Conservation (phyloP, 2,113 vertebrate genomes). For the Cryptoleucopteryx plumbea region DNA sequence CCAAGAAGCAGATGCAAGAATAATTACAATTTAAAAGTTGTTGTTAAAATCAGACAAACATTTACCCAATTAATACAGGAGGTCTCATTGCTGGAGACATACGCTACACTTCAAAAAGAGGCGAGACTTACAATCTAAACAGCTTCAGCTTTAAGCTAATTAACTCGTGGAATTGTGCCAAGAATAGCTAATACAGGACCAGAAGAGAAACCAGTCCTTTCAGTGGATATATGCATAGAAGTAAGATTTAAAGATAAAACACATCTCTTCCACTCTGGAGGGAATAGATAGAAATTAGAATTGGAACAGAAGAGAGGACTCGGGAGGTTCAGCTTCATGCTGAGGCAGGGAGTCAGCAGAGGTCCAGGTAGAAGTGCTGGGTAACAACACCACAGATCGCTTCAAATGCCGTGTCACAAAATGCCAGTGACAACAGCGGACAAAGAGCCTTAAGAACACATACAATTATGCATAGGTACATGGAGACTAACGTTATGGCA, state of each 20-base stretch:
- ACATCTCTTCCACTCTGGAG: background rate
- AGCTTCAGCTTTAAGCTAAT: constrained; percentile 31
- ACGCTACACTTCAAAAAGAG: background rate
- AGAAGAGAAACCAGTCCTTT: background rate
- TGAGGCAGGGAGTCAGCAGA: background rate
- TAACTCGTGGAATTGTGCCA: background rate
- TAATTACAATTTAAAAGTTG: background rate
- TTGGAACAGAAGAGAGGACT: background rate
- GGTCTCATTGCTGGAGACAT: background rate
- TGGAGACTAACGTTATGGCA: background rate
- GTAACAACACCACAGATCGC: accelerated
- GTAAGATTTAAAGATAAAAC: background rate
- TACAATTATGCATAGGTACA: background rate
- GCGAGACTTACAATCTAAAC: background rate
- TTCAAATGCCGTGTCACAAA: background rate
- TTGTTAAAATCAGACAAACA: background rate
- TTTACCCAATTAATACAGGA: background rate
- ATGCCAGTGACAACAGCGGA: background rate
- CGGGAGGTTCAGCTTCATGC: background rate
- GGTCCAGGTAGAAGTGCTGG: background rate
- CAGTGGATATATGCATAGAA: background rate
- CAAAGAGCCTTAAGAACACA: background rate
- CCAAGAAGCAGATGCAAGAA: background rate
- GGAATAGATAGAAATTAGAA: background rate
- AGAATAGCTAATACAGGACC: background rate